phyloP scores from a whole-genome alignment of 2,113 vertebrate genomes.

The Furnarius figulus region DNA sequence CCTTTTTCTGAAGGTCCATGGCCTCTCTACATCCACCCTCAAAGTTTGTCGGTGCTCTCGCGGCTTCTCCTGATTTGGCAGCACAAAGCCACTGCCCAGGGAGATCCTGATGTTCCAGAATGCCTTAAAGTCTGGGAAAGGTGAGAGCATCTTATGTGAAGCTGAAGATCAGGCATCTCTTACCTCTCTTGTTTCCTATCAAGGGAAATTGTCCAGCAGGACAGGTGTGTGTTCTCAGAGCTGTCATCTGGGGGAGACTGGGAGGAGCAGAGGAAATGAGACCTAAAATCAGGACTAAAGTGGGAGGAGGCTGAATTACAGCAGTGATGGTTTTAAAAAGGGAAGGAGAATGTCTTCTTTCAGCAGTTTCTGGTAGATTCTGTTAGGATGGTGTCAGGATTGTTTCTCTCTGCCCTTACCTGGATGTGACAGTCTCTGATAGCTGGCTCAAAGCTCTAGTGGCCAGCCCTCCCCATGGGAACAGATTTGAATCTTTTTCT shows the following conservation, averaged over 20 bases:
- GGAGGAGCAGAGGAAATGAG: neutral
- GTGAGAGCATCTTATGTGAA: conserved; percentile 65
- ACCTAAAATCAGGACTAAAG: neutral
- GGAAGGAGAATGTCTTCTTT: neutral
- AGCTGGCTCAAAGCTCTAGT: neutral
- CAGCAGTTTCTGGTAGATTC: neutral
- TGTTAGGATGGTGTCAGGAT: neutral
- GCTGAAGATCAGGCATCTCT: neutral
- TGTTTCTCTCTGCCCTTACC: neutral
- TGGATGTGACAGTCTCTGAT: neutral
- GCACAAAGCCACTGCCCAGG: conserved; percentile 89
- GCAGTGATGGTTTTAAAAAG: neutral
- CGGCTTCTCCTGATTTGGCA: conserved; percentile 96
- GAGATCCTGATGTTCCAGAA: conserved; percentile 92
- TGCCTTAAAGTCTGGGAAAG: conserved; percentile 98
- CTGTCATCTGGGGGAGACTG: accelerated
- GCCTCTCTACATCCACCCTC: conserved; percentile 95
- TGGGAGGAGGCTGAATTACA: neutral
- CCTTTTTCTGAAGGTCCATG: conserved; percentile 95
- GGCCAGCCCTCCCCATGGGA: neutral
- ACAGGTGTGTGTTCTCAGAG: neutral
- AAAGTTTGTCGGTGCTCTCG: conserved; percentile 92
- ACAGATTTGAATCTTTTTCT: neutral
- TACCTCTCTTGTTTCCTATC: neutral
- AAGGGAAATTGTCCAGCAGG: neutral